Conservation (phyloP, 2,888 invertebrate species). For the Lasioglossum figueresi region DNA sequence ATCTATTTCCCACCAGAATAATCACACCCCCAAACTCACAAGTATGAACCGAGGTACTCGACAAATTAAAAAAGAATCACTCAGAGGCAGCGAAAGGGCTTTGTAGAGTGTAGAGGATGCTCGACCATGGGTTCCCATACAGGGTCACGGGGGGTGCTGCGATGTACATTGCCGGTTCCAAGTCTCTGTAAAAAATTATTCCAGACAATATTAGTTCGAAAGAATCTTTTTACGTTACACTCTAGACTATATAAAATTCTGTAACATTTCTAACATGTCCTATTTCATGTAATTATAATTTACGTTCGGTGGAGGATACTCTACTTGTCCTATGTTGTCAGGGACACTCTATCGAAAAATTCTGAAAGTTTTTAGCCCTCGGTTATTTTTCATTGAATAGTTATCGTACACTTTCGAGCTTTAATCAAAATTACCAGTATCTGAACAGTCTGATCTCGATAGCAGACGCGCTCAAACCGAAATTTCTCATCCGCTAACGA, state of each 20-base stretch:
- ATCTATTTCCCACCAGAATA: slow-evolving; percentile 9
- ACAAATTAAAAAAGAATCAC: not conserved
- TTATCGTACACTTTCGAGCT: not conserved
- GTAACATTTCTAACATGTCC: no score
- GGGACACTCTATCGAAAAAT: not conserved
- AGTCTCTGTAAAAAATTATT: slow-evolving; percentile 37
- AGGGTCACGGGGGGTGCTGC: not conserved
- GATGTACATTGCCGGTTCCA: slow-evolving; percentile 37
- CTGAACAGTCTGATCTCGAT: not conserved
- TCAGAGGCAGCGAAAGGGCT: not conserved
- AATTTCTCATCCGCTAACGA: slow-evolving; percentile 65
- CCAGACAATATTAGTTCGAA: slow-evolving; percentile 12
- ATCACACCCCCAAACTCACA: not conserved
- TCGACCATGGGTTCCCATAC: slow-evolving; percentile 28
- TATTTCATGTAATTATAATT: no score
- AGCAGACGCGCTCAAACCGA: slow-evolving; percentile 33
- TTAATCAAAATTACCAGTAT: not conserved
- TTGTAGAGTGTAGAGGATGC: not conserved
- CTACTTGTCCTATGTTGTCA: not conserved
- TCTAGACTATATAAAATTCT: not conserved
- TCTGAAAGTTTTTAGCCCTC: not conserved
- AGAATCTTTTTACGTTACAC: not conserved
- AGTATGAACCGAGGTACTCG: not conserved
- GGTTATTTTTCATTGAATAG: no score
- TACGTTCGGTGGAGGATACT: no score